A percentile compares a stretch with the other conserved stretches of the same genome.
Conservation (phyloP, 2,113 vertebrate genomes). For the Zapornia atra region DNA sequence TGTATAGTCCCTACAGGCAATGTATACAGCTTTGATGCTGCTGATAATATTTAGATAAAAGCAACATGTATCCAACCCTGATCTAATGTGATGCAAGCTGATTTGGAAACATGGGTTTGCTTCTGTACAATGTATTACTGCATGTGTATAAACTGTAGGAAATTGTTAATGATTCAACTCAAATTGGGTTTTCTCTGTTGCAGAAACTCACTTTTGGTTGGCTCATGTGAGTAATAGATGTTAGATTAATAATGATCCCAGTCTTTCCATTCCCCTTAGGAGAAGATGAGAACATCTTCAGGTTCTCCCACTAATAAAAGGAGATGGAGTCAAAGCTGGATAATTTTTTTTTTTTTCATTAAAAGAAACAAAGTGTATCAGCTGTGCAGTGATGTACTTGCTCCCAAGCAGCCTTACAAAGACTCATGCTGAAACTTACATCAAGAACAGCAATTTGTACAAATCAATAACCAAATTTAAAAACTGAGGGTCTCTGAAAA, state of each 20-base stretch:
- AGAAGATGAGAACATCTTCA: conserved; percentile 7
- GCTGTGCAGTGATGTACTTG: background rate
- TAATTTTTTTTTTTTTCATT: background rate
- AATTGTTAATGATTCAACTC: background rate
- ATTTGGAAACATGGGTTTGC: background rate
- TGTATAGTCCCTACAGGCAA: background rate
- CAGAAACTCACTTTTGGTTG: background rate
- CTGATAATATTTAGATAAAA: background rate
- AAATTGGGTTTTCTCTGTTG: background rate
- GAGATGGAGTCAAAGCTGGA: background rate
- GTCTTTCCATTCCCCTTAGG: conserved; percentile 1
- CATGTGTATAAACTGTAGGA: background rate
- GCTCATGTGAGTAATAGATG: background rate
- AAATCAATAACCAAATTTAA: background rate
- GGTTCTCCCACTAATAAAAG: conserved; percentile 16
- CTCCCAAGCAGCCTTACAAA: background rate
- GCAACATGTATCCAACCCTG: accelerated
- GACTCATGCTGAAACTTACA: background rate
- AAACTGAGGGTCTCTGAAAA: background rate
- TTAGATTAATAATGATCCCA: background rate
- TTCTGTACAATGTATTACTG: background rate
- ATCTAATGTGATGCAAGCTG: background rate
- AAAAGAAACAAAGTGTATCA: background rate
- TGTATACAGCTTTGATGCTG: background rate
- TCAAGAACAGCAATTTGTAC: background rate